Percentiles rank a stretch among this genome's conserved stretches.
Conservation (phyloP, 2,888 invertebrate species). For the Aspidiotus rigidus region DNA sequence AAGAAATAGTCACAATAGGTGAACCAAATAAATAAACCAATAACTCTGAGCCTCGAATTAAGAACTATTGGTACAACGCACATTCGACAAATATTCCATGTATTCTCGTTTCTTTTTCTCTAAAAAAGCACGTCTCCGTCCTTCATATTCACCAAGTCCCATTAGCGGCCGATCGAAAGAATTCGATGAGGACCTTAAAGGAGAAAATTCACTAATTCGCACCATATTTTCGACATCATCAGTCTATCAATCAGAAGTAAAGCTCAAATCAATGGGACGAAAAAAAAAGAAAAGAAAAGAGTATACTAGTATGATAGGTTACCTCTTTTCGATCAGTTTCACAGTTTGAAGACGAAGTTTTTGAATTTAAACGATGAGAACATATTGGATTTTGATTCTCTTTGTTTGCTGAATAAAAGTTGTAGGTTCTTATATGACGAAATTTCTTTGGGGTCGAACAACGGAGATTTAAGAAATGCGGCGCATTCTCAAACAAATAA, state of each 20-base stretch:
- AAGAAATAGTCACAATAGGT: not conserved
- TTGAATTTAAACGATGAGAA: not conserved
- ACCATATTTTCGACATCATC: slow-evolving; percentile 7
- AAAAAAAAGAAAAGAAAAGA: too few species aligned
- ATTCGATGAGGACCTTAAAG: slow-evolving; percentile 34
- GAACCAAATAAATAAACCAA: not conserved
- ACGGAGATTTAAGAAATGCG: not conserved
- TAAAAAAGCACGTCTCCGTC: slow-evolving; percentile 29
- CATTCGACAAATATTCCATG: slow-evolving; percentile 33
- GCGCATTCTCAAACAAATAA: slow-evolving; percentile 5
- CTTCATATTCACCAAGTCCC: slow-evolving; percentile 34
- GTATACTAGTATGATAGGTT: too few species aligned
- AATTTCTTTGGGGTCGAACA: not conserved
- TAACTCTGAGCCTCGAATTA: not conserved
- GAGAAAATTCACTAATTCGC: slow-evolving; percentile 35
- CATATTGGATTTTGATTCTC: not conserved
- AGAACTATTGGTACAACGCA: slow-evolving; percentile 8
- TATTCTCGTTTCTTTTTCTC: slow-evolving; percentile 34
- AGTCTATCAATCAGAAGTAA: not conserved
- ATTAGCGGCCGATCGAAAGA: slow-evolving; percentile 25
- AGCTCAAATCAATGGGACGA: too few species aligned
- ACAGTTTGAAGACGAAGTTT: not conserved
- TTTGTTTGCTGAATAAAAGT: not conserved
- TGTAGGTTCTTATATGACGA: not conserved
- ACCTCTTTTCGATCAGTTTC: not conserved